These are phyloP conservation scores for Uropetala carovei DNA, from an alignment of 2,888 invertebrate species.

Conservation along the genomic window DNA sequence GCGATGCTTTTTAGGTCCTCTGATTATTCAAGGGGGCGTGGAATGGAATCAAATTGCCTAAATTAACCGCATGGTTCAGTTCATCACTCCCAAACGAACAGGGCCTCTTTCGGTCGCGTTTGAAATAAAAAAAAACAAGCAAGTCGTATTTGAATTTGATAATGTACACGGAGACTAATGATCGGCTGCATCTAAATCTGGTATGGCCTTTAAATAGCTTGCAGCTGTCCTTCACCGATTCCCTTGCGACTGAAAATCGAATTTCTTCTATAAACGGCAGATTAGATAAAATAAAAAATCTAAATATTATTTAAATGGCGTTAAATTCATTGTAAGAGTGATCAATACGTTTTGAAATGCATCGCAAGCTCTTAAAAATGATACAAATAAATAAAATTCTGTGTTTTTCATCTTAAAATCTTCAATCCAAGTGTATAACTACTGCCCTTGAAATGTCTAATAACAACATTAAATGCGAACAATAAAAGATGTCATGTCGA, in stretches of 20 bases:
- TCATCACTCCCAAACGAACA: constrained; percentile 56
- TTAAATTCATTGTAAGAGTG: too few relatives aligned
- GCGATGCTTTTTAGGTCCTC: constrained; percentile 51
- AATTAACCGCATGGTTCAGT: constrained; percentile 60
- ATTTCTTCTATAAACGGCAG: neutral
- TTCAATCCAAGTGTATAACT: too few relatives aligned
- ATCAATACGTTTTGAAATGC: too few relatives aligned
- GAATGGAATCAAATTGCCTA: constrained; percentile 54
- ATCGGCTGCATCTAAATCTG: constrained; percentile 53
- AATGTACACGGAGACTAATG: constrained; percentile 55
- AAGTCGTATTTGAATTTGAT: constrained; percentile 50
- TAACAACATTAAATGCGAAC: too few relatives aligned
- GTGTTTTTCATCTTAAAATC: too few relatives aligned
- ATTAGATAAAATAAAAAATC: too few relatives aligned
- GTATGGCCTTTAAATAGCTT: constrained; percentile 19
- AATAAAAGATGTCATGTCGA: too few relatives aligned
- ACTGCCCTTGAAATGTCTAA: too few relatives aligned
- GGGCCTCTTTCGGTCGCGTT: constrained; percentile 21
- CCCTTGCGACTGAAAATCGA: neutral
- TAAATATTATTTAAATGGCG: too few relatives aligned
- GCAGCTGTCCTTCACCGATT: neutral
- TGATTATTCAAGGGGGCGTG: constrained; percentile 55
- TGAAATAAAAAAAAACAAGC: constrained; percentile 40
- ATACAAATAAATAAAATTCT: neutral
- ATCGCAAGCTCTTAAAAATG: neutral